phyloP scores from a whole-genome alignment of 2,888 invertebrate species.

The Drosophila anceps region DNA sequence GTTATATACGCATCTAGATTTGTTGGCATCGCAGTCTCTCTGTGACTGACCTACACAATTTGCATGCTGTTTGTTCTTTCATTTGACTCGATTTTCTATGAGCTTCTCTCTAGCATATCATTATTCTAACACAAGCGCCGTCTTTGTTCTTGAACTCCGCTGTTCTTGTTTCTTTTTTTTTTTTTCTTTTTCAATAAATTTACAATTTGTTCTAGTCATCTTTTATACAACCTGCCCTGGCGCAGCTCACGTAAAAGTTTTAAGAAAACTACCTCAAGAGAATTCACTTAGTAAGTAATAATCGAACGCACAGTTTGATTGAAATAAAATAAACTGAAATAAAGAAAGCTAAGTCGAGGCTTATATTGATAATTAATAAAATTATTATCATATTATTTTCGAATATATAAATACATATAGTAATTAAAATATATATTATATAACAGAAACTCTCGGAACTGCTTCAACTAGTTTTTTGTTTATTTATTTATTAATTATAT shows the following conservation, averaged over 20 bases:
- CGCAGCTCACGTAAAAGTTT: not conserved
- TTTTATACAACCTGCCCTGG: not conserved
- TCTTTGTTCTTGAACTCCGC: slow-evolving; percentile 39
- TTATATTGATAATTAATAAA: not conserved
- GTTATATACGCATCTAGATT: slow-evolving; percentile 58
- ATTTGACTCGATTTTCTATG: slow-evolving; percentile 5
- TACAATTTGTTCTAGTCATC: slow-evolving; percentile 19
- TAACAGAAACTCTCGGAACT: not conserved
- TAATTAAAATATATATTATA: too few relatives aligned
- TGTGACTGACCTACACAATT: slow-evolving; percentile 49
- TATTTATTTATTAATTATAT: not conserved
- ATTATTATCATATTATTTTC: not conserved
- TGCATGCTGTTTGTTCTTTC: slow-evolving; percentile 32
- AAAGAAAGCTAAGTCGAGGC: too few relatives aligned
- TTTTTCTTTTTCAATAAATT: slow-evolving; percentile 9
- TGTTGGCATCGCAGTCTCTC: slow-evolving; percentile 1
- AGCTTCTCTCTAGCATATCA: slow-evolving; percentile 6
- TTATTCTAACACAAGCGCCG: slow-evolving; percentile 29
- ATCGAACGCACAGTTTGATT: not conserved
- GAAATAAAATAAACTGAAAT: not conserved
- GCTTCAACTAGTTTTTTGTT: not conserved
- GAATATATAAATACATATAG: too few relatives aligned
- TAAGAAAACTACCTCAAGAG: not conserved
- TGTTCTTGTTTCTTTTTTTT: not conserved
- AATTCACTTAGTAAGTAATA: not conserved